Conservation (phyloP, 2,113 vertebrate species). For the Aegithalos caudatus region DNA sequence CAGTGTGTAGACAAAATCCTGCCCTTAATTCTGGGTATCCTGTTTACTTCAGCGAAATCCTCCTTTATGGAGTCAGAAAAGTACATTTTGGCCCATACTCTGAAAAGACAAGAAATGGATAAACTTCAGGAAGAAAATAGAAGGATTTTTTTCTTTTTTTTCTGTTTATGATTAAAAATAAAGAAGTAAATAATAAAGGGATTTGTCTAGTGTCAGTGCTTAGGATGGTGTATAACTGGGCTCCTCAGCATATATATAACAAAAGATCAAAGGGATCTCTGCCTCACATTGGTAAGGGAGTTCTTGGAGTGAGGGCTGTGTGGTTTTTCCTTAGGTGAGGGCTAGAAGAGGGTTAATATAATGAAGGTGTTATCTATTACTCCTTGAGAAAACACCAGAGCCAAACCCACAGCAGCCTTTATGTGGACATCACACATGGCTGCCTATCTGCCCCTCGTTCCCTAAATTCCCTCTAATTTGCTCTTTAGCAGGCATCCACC, state of each 20-base stretch:
- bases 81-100: neutral
- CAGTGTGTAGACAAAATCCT: constrained; percentile 6
- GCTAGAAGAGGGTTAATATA: neutral
- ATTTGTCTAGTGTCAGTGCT: neutral
- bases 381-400: neutral
- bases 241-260: constrained; percentile 39
- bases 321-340: constrained; percentile 31
- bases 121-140: neutral
- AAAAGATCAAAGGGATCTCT: constrained; percentile 52
- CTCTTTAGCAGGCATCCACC: constrained; percentile 46
- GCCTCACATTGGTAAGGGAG: neutral
- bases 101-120: neutral
- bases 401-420: neutral
- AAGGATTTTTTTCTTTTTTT: neutral
- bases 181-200: constrained; percentile 45
- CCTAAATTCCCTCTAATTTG: constrained; percentile 32
- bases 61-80: neutral
- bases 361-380: neutral
- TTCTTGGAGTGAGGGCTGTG: neutral
- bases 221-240: neutral
- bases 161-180: constrained; percentile 47
- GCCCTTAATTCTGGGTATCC: constrained; percentile 20
- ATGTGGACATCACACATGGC: neutral
- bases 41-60: constrained; percentile 32
- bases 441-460: constrained; percentile 25